Evolutionary conservation across 2,113 vertebrate species (phyloP).

Genomic region (Ammodytes marinus): DNA sequence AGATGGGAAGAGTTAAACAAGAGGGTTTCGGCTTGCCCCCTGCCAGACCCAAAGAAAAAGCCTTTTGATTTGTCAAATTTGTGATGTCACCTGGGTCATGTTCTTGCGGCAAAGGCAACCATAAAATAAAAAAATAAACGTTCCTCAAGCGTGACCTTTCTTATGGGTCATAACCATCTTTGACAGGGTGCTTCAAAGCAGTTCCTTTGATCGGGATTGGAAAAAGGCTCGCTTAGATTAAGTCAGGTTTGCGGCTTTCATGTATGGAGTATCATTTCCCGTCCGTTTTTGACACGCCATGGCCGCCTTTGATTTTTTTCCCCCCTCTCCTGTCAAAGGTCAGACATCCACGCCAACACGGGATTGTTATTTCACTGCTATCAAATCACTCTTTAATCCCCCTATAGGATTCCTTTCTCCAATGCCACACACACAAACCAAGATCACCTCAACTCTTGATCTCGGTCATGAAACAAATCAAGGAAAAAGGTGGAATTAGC

Average conservation of each 20-base stretch:
- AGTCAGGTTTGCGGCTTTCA: slow-evolving; percentile 54
- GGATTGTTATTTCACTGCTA: slow-evolving; percentile 63
- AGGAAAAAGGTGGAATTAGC: slow-evolving; percentile 34
- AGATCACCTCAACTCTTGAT: slow-evolving; percentile 60
- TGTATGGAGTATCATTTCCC: slow-evolving; percentile 60
- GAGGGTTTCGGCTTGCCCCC: neutral
- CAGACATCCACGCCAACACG: slow-evolving; percentile 55
- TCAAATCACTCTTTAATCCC: slow-evolving; percentile 64
- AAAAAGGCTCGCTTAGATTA: slow-evolving; percentile 47
- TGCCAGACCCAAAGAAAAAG: too few relatives aligned
- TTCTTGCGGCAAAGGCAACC: slow-evolving; percentile 26
- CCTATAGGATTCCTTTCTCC: slow-evolving; percentile 9
- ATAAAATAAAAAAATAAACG: slow-evolving; percentile 9
- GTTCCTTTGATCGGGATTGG: slow-evolving; percentile 57
- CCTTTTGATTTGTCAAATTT: slow-evolving; percentile 1
- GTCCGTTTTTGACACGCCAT: slow-evolving; percentile 42
- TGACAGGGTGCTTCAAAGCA: slow-evolving; percentile 68
- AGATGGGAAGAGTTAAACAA: slow-evolving; percentile 66
- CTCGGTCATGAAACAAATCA: slow-evolving; percentile 23
- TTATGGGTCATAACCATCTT: slow-evolving; percentile 44
- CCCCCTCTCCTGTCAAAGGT: slow-evolving; percentile 63
- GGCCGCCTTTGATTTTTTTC: slow-evolving; percentile 59
- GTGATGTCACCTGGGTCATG: slow-evolving; percentile 60
- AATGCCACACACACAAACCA: slow-evolving; percentile 9
- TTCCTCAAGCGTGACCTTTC: slow-evolving; percentile 61